Conservation (phyloP, 2,888 invertebrate genomes). For the Perizoma flavofasciatum region DNA sequence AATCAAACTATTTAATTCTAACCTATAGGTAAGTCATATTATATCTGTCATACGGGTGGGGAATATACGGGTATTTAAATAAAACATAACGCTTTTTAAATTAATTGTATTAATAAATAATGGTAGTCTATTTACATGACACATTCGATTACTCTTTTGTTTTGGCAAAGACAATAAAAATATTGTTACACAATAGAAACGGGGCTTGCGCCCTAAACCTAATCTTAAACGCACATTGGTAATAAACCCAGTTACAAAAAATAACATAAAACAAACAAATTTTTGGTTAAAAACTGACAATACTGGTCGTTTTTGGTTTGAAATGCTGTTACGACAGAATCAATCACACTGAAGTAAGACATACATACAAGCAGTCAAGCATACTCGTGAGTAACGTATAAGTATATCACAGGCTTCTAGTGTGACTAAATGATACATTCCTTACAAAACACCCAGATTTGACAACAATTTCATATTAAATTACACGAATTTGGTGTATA, state of each 20-base stretch:
- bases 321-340: constrained; percentile 39
- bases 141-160: constrained; percentile 82
- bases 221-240: constrained; percentile 64
- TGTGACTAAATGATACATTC: constrained; percentile 75
- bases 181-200: constrained; percentile 76
- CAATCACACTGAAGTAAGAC: constrained; percentile 66
- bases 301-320: constrained; percentile 79
- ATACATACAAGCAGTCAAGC: constrained; percentile 71
- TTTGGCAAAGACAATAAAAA: constrained; percentile 83
- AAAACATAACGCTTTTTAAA: constrained; percentile 71
- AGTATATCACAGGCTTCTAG: constrained; percentile 80
- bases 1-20: constrained; percentile 8
- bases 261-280: constrained; percentile 54
- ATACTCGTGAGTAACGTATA: constrained; percentile 65
- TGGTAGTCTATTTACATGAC: constrained; percentile 85
- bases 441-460: constrained; percentile 58
- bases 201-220: constrained; percentile 43
- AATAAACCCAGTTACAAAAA: constrained; percentile 59
- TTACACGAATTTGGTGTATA: constrained; percentile 55
- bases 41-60: constrained; percentile 1
- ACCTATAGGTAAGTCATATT: not conserved
- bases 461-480: constrained; percentile 39
- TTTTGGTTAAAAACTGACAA: constrained; percentile 76
- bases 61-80: constrained; percentile 44
- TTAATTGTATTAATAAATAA: constrained; percentile 85